Evolutionary conservation across 2,888 invertebrate genomes (phyloP), one percentile per base, ranked within the genome.

Genomic region (Palloptera scutellata): DNA sequence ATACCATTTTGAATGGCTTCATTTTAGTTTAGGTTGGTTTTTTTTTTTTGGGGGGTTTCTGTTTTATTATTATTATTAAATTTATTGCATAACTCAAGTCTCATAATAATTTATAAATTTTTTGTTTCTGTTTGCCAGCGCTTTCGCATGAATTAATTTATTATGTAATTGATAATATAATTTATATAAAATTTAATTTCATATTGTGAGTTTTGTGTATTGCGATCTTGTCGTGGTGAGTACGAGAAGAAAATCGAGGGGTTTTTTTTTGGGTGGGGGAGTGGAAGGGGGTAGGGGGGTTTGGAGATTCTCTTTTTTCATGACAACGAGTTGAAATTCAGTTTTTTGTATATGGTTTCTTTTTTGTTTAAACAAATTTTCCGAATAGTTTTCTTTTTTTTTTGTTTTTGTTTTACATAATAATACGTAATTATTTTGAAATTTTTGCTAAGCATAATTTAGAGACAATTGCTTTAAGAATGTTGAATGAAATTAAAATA

Each of bases 61-160:
- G 30, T 40, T 58, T 6, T 51, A 64, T 66, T 59, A 52, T 59
- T 70, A 60, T 63, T 61, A 61, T 45, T 42, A 61, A 61, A 64
- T 60, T 72, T 70, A 72, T 72, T 72, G 72, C 72, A 70, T 72
- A 72, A 64, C 68, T 70, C 68, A 72, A 72, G 72, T 72, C 72
- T 70, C 70, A 68, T 71, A 69, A 67, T 52, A 52, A 59, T 43
- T 59, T n/a, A 59, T 59, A 11, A 20, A 52, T 52, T 60, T 48
- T 59, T 17, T 51, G 13, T 41, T 8, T 43, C 42, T 53, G n/a
- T 54, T 53, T 61, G 41, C 54, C 63, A 62, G 19, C 30, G 45
- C 40, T 54, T 43, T 19, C 19, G 45, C 20, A n/a, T 63, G 48
- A 43, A 17, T 66, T 43, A 30, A 30, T 30, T 30, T 30, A 30